A percentile compares a stretch with the other conserved stretches of the same genome.
Conservation (phyloP, 2,888 invertebrate species). For the Drosophila atroscutellata region DNA sequence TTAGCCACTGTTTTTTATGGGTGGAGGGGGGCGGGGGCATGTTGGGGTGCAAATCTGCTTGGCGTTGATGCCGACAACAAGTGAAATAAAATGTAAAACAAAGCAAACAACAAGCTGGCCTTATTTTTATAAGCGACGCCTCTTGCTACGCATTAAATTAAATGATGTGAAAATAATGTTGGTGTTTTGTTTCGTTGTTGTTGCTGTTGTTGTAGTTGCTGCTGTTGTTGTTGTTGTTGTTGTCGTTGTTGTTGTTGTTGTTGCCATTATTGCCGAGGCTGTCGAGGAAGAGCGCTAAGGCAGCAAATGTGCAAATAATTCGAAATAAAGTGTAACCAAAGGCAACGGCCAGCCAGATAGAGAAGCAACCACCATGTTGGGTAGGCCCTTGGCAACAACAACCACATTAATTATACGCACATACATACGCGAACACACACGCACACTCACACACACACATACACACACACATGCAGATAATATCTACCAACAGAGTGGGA, state of each 20-base stretch:
- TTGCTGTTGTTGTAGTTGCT: slow-evolving; percentile 24
- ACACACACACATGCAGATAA: background rate
- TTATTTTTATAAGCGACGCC: slow-evolving; percentile 38
- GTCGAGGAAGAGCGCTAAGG: slow-evolving; percentile 39
- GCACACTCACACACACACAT: slow-evolving; percentile 13
- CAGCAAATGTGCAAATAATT: slow-evolving; percentile 74
- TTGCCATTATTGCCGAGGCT: slow-evolving; percentile 21
- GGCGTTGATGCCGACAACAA: slow-evolving; percentile 50
- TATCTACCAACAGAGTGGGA: background rate
- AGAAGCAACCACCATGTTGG: slow-evolving; percentile 11
- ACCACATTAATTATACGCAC: slow-evolving; percentile 66
- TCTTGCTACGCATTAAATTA: slow-evolving; percentile 78
- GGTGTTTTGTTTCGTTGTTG: slow-evolving; percentile 44
- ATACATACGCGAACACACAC: slow-evolving; percentile 25
- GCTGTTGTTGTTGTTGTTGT: slow-evolving; percentile 6
- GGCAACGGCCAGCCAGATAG: slow-evolving; percentile 45
- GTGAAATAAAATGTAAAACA: slow-evolving; percentile 67
- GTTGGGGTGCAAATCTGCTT: slow-evolving; percentile 4
- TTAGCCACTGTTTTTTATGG: slow-evolving; percentile 53
- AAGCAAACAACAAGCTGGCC: slow-evolving; percentile 53
- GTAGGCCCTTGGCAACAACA: slow-evolving; percentile 45
- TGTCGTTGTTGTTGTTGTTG: slow-evolving; percentile 11
- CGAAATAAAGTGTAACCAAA: slow-evolving; percentile 66
- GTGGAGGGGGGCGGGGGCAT: too few relatives aligned
- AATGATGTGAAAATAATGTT: slow-evolving; percentile 83